Conservation (phyloP, 1,140 invertebrate genomes). For the Zeugodacus cucurbitae region DNA sequence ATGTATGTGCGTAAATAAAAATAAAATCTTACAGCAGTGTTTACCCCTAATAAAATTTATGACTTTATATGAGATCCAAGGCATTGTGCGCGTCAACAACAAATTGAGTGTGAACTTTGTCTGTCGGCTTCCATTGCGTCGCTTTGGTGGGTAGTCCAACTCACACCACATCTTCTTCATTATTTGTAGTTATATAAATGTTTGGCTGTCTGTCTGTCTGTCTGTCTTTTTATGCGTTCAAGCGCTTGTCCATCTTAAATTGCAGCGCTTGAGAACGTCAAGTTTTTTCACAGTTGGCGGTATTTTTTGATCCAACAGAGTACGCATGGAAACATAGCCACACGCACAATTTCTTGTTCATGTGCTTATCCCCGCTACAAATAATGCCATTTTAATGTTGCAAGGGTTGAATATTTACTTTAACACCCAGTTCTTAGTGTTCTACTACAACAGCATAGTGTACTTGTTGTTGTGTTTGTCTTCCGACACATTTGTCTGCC, state of each 20-base stretch:
- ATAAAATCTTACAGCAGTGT: too few relatives aligned
- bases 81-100: slow-evolving; percentile 25
- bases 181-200: neutral
- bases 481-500: slow-evolving; percentile 1
- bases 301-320: neutral
- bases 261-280: slow-evolving; percentile 1
- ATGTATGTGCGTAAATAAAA: neutral
- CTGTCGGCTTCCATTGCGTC: neutral
- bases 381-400: neutral
- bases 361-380: neutral
- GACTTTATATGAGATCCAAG: neutral
- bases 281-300: slow-evolving; percentile 18
- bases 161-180: neutral
- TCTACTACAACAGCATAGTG: neutral
- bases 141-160: neutral
- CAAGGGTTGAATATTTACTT: slow-evolving; percentile 28
- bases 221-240: neutral
- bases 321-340: neutral
- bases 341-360: neutral
- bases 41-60: neutral
- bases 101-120: slow-evolving; percentile 12
- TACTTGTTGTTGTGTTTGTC: neutral
- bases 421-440: neutral
- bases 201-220: neutral
- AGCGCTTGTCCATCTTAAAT: slow-evolving; percentile 1